A percentile compares a stretch with the other conserved stretches of the same genome.
Evolutionary conservation across 2,797 vertebrate species (phyloP).

Genomic region (Paratrypauchen microcephalus): DNA sequence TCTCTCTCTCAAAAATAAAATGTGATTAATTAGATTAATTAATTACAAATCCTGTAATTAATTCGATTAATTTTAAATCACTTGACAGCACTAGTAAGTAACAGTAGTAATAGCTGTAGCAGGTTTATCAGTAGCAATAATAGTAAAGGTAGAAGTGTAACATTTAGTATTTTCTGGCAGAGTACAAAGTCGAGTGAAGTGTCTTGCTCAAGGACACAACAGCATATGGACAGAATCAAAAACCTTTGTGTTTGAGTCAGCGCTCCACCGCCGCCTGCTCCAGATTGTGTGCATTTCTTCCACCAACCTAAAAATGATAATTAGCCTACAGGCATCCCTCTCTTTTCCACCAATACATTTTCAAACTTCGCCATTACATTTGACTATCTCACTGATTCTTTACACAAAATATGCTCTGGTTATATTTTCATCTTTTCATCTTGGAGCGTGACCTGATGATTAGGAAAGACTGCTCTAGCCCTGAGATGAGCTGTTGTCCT

Average conservation of each 20-base stretch:
- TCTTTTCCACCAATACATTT: background rate
- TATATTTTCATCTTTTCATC: background rate
- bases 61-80: too few species aligned
- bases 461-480: constrained; percentile 5
- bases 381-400: background rate
- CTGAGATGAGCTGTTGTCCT: constrained; percentile 8
- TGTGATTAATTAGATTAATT: too few species aligned
- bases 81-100: too few species aligned
- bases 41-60: too few species aligned
- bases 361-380: background rate
- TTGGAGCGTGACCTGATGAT: constrained; percentile 1
- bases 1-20: too few species aligned
- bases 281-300: background rate
- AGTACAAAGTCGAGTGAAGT: background rate
- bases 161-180: too few species aligned
- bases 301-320: background rate
- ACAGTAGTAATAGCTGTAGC: too few species aligned
- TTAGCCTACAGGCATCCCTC: background rate
- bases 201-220: background rate
- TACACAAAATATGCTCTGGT: background rate
- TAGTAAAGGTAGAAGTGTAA: too few species aligned
- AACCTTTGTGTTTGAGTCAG: background rate
- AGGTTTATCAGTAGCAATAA: too few species aligned
- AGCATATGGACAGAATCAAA: background rate
- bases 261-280: background rate